Conservation (phyloP, 2,113 vertebrate genomes). For the Alligator mississippiensis region DNA sequence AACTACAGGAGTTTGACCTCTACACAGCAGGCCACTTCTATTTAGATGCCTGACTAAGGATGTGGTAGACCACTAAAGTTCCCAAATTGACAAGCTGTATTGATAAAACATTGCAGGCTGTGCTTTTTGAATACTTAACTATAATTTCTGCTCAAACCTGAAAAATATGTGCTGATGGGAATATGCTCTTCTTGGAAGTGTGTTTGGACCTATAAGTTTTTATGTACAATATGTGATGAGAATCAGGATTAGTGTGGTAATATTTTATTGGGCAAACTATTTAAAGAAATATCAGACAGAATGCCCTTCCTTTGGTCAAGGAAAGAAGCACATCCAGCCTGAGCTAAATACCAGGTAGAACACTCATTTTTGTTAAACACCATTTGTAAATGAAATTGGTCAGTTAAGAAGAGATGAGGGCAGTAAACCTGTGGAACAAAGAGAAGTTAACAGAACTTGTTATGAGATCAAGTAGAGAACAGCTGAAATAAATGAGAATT, state of each 20-base stretch:
- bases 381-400: background rate
- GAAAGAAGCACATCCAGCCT: no score
- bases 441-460: no score
- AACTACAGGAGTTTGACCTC: background rate
- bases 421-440: no score
- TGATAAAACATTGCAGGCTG: conserved; percentile 40
- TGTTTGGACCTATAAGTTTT: no score
- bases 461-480: no score
- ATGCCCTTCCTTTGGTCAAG: no score
- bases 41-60: background rate
- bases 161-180: conserved; percentile 23
- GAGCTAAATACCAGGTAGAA: no score
- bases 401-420: no score
- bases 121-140: conserved; percentile 52
- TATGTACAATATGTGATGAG: no score
- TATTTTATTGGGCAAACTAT: no score
- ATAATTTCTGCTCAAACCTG: conserved; percentile 1
- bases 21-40: background rate
- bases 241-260: no score
- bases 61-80: background rate
- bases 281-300: no score
- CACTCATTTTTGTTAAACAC: background rate
- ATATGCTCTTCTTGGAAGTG: background rate
- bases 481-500: background rate
- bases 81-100: background rate